Base-by-base conservation (phyloP, 2,113 vertebrate species). In the Salvelinus alpinus region DNA sequence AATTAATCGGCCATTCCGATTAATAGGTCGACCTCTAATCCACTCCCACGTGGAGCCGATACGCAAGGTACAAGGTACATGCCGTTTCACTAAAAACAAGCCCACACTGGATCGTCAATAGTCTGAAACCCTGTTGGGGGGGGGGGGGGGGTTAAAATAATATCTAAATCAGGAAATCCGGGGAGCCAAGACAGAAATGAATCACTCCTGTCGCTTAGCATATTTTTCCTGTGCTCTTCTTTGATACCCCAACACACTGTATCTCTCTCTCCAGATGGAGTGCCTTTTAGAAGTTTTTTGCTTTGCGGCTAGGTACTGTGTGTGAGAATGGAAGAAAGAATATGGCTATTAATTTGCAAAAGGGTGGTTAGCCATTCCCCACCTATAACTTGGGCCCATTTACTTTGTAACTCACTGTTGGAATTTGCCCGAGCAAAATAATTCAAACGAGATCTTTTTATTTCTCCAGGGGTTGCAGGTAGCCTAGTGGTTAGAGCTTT, bases 161-260 rank as follows among this genome's bases (percentile, higher is more conserved):
- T 78, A 81, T 85, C 67, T 81, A 85, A 91, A 88, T 91, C 70
- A 74, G 77, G 77, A 84, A 81, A 86, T 82, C 82, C 65, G 38
- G 72, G 51, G 59, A 80, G 76, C 78, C 13, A 34, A 73, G 78
- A 72, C 29, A 70, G 78, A 78, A 86, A 80, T 86, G 76, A 91
- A 80, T 88, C 84, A 83, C 73, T 87, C 14, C 83, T 71, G 76
- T 82, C 76, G 87, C 76, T 67, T 80, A 77, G 71, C 51, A 72
- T 77, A 64, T 86, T 86, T 86, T 81, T 78, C 64, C 76, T 7
- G 73, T 31, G 48, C 73, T 67, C 34, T 76, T 84, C 60, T 88
- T 85, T 88, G 80, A 86, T 84, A 80, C 73, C 51, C 78, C 75
- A 70, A 84, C 78, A 44, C 38, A 38, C 77, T 82, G 70, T 86